phyloP scores from a whole-genome alignment of 2,888 invertebrate genomes.

The Drosophila limbata region DNA sequence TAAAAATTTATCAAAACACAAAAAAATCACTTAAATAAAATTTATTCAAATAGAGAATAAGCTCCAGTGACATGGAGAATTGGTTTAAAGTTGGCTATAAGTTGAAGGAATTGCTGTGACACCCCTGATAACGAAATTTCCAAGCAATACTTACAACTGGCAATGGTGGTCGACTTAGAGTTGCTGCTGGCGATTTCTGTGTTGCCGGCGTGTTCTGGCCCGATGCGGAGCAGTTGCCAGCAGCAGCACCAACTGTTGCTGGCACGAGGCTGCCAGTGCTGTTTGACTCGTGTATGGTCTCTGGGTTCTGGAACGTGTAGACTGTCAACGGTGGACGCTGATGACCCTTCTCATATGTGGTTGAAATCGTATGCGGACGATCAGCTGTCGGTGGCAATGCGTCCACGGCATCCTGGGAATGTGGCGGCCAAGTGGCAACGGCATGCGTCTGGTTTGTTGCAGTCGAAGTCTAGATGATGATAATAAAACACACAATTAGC shows the following conservation, averaged over 20 bases:
- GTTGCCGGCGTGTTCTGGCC: conserved; percentile 82
- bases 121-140: neutral
- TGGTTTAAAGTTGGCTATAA: too few relatives aligned
- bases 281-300: conserved; percentile 85
- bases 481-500: neutral
- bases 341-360: conserved; percentile 95
- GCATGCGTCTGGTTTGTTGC: conserved; percentile 85
- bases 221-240: conserved; percentile 48
- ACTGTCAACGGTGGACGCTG: conserved; percentile 93
- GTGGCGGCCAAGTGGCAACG: conserved; percentile 86
- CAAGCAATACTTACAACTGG: conserved; percentile 88
- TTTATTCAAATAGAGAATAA: too few relatives aligned
- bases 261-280: conserved; percentile 56
- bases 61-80: too few relatives aligned
- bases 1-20: too few relatives aligned
- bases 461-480: conserved; percentile 86
- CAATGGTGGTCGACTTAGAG: conserved; percentile 89
- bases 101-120: neutral
- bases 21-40: too few relatives aligned
- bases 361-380: conserved; percentile 96
- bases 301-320: conserved; percentile 94
- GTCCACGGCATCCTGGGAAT: conserved; percentile 85
- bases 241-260: conserved; percentile 23
- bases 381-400: conserved; percentile 88
- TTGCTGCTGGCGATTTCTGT: conserved; percentile 86